Evolutionary conservation across 2,113 vertebrate species (phyloP).

Genomic region (Macrotus californicus): DNA sequence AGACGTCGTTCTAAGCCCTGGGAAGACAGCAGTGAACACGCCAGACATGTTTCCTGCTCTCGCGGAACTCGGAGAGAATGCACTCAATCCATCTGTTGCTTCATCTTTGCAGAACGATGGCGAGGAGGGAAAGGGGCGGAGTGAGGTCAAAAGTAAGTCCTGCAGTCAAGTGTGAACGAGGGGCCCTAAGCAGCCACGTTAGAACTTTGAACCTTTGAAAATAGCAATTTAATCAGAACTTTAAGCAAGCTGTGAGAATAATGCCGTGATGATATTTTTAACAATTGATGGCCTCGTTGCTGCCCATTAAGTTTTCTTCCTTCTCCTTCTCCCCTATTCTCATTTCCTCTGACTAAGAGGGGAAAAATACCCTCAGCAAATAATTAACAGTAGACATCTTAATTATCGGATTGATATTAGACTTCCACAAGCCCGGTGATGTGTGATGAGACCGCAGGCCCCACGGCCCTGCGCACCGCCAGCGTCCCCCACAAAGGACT

Average conservation of each 20-base stretch:
- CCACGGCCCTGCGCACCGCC: background rate
- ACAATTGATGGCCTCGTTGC: background rate
- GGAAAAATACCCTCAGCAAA: background rate
- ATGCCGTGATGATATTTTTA: conserved; percentile 1
- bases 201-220: background rate
- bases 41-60: background rate
- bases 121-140: background rate
- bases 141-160: background rate
- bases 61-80: background rate
- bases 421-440: background rate
- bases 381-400: background rate
- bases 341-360: background rate
- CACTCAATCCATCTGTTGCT: background rate
- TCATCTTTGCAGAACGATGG: background rate
- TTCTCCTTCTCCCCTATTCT: background rate
- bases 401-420: background rate
- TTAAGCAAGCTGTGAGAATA: conserved; percentile 14
- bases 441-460: background rate
- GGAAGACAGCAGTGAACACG: background rate
- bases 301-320: background rate
- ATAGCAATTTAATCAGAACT: background rate
- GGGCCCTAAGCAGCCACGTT: background rate
- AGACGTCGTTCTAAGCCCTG: background rate
- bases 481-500: background rate
- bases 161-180: conserved; percentile 1